Evolutionary conservation across 1,140 invertebrate genomes (phyloP), one percentile per base, ranked within the genome.

Genomic region (Antheraea pernyi): DNA sequence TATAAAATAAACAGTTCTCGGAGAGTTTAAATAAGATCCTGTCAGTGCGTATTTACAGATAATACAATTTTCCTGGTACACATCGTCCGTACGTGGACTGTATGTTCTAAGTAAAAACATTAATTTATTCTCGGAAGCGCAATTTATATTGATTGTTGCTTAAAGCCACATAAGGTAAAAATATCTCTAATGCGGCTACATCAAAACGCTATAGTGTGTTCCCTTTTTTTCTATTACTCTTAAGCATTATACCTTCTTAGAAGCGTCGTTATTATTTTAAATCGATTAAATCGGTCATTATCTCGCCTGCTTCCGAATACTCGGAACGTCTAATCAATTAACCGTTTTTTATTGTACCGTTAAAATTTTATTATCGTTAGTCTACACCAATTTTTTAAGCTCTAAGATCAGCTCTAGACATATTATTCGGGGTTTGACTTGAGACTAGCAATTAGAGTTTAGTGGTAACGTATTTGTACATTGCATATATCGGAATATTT

Each of bases 71-170:
- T 69, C 73, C 60, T 61, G 64, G 68, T 74, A 74, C 67, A 63
- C 61, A 22, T 18, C 16, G 61, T 37, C 16, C 11, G 11, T 63
- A 53, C 30, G 22, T 63, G 61, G 58, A 48, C 59, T 61, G 68
- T 61, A 71, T 59, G 67, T 72, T 75, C 70, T 69, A 65, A 67
- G 65, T 71, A 75, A 75, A 71, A 67, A 67, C 68, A 69, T 70
- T 72, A 75, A 75, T 75, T 69, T 58, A 46, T 73, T 73, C 70
- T 75, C 73, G 67, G 70, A 72, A 71, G 71, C 61, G 71, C 13
- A 53, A 65, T 69, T 58, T 61, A 64, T 69, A 72, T 70, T 70
- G 73, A 75, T 75, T 75, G 73, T 72, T 75, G 67, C 46, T 67
- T 63, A 63, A 63, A 63, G 30, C 30, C 58, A 60, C 62, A 64